A percentile compares a stretch with the other conserved stretches of the same genome.
phyloP scores from a whole-genome alignment of 2,113 vertebrate genomes.

The Notarius lentiginosus region DNA sequence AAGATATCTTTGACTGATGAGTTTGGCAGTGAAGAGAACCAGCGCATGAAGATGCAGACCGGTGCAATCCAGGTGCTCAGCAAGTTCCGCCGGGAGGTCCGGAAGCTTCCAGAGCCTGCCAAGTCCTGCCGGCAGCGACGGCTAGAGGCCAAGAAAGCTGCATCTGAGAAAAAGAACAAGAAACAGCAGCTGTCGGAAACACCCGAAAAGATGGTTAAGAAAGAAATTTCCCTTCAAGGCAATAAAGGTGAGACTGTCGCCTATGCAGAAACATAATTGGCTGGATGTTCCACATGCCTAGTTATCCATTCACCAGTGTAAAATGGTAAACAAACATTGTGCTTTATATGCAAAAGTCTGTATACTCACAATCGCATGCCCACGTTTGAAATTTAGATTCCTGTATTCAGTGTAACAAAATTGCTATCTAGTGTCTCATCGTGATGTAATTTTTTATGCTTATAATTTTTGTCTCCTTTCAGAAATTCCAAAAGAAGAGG shows the following conservation, averaged over 20 bases:
- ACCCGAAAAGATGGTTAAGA: slow-evolving; percentile 82
- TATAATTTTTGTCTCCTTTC: slow-evolving; percentile 56
- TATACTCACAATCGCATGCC: not conserved
- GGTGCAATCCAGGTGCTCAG: slow-evolving; percentile 94
- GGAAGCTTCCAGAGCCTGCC: slow-evolving; percentile 90
- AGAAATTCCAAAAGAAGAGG: slow-evolving; percentile 80
- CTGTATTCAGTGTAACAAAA: not conserved
- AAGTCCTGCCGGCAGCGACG: slow-evolving; percentile 95
- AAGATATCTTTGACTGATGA: slow-evolving; percentile 87
- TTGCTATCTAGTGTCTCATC: not conserved
- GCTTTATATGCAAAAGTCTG: not conserved
- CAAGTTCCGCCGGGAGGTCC: slow-evolving; percentile 89
- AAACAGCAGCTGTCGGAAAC: slow-evolving; percentile 85
- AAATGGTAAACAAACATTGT: not conserved
- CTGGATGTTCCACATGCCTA: not conserved
- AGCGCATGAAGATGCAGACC: slow-evolving; percentile 84
- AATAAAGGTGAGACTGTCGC: slow-evolving; percentile 68
- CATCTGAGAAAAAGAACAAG: slow-evolving; percentile 93
- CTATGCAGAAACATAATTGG: not conserved
- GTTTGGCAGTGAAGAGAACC: slow-evolving; percentile 89
- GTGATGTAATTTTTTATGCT: not conserved
- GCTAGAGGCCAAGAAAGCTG: slow-evolving; percentile 89
- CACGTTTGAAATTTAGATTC: not conserved
- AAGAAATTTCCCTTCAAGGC: slow-evolving; percentile 64
- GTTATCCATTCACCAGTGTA: not conserved